These are phyloP conservation scores for Hydrochoerus hydrochaeris DNA, from an alignment of 2,113 vertebrate species.

Conservation along the genomic window DNA sequence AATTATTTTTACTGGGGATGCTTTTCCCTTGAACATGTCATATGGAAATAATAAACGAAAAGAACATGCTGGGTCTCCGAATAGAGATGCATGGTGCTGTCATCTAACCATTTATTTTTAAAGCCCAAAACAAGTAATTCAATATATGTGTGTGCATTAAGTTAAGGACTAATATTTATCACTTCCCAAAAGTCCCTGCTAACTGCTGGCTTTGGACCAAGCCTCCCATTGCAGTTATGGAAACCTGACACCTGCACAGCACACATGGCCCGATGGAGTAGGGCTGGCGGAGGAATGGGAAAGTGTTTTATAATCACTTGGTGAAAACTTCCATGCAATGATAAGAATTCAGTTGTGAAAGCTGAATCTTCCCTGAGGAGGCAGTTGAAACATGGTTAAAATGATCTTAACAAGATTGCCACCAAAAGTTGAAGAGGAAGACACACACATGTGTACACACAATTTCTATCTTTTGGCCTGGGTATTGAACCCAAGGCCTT, in stretches of 20 bases:
- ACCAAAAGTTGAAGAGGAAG: conserved; percentile 41
- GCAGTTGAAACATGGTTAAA: neutral
- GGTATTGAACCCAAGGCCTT: neutral
- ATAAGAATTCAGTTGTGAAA: conserved; percentile 17
- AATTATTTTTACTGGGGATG: conserved; percentile 29
- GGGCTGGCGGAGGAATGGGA: neutral
- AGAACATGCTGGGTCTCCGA: conserved; percentile 12
- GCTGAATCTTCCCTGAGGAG: neutral
- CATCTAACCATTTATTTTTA: conserved; percentile 25
- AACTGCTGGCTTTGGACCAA: conserved; percentile 3
- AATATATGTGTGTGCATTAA: neutral
- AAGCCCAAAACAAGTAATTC: conserved; percentile 46
- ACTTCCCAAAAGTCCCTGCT: conserved; percentile 23
- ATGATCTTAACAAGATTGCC: conserved; percentile 7
- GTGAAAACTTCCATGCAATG: neutral
- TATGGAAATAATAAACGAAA: conserved; percentile 54
- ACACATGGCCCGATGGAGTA: neutral
- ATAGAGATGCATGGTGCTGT: neutral
- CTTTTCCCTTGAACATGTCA: conserved; percentile 15
- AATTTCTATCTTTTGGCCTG: neutral
- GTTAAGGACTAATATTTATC: conserved; percentile 26
- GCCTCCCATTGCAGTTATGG: neutral
- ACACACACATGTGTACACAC: neutral
- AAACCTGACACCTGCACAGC: neutral
- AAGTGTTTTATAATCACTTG: conserved; percentile 25